These are phyloP conservation scores for Corythornis madagascariensis DNA, from an alignment of 2,113 vertebrate species.

Conservation along the genomic window DNA sequence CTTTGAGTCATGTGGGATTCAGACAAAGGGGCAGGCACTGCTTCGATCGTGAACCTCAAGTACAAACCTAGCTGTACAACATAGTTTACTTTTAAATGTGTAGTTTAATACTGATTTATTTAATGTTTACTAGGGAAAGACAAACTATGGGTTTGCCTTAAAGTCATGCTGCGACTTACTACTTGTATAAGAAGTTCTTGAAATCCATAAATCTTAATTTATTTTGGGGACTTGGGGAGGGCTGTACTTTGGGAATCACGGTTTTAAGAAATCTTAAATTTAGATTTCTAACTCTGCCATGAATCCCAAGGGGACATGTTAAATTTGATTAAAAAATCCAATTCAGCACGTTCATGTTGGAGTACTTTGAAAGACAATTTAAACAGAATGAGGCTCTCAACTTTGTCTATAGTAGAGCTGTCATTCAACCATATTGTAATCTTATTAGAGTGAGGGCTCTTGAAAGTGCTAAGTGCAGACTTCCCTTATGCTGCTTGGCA, in stretches of 20 bases:
- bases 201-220: not conserved
- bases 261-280: conserved; percentile 12
- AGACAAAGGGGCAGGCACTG: not conserved
- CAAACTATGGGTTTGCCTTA: not conserved
- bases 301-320: conserved; percentile 23
- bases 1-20: not conserved
- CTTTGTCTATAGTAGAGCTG: not conserved
- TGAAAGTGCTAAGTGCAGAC: conserved; percentile 41
- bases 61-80: not conserved
- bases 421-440: conserved; percentile 19
- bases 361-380: conserved; percentile 26
- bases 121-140: not conserved
- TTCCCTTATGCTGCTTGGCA: conserved; percentile 20
- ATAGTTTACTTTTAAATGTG: not conserved
- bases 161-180: not conserved
- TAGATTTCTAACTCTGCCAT: not conserved
- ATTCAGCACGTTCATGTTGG: conserved; percentile 1
- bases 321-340: conserved; percentile 35
- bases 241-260: not conserved
- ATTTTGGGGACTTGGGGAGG: not conserved
- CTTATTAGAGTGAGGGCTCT: conserved; percentile 42
- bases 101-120: not conserved
- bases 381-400: conserved; percentile 17
- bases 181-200: not conserved
- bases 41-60: not conserved